Evolutionary conservation across 2,113 vertebrate genomes (phyloP), one percentile per base, ranked within the genome.

Genomic region (Halcyon malimbica): DNA sequence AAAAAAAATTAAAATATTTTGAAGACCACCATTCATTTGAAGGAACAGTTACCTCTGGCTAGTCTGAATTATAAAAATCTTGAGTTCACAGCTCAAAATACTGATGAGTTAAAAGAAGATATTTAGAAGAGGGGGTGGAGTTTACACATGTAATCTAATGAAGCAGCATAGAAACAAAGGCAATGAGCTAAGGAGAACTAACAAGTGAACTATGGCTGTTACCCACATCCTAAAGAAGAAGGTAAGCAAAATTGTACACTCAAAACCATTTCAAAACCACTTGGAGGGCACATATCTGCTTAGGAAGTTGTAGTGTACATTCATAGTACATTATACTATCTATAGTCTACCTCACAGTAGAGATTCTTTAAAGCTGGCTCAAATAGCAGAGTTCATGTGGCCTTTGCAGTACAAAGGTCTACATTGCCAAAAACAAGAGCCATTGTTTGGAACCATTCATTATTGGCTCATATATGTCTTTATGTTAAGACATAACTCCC

Each of bases 401-500:
- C 11, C 24, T 78, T 44, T 31, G 33, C 5, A 16, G 7, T 41
- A 11, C 26, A 53, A 16, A 16, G 7, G 6, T 50, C 42, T 69
- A 44, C 23, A 88, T 5, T 37, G 17, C 4, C 39, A n/a, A 80
- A 77, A 68, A 2, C 0, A 20, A 37, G 7, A 25, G 41, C 2
- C 11, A 24, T 13, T 57, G 3, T 50, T 59, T 28, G 12, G 53
- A 79, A 21, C 2, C 26, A 37, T 2, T 2, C 8, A 2, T 1
- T 73, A 17, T 62, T 1, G 0, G 4, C 6, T 70, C 9, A 23
- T 19, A 3, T 12, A 10, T 35, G 35, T 56, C 24, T 57, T 64
- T 33, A 19, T 53, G 42, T 18, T 48, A 5, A 2, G 3, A 41
- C 3, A 13, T 70, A 79, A 39, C 11, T 84, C 51, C 5, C 51